Evolutionary conservation across 2,113 vertebrate genomes (phyloP).

Genomic region (Perccottus glenii): DNA sequence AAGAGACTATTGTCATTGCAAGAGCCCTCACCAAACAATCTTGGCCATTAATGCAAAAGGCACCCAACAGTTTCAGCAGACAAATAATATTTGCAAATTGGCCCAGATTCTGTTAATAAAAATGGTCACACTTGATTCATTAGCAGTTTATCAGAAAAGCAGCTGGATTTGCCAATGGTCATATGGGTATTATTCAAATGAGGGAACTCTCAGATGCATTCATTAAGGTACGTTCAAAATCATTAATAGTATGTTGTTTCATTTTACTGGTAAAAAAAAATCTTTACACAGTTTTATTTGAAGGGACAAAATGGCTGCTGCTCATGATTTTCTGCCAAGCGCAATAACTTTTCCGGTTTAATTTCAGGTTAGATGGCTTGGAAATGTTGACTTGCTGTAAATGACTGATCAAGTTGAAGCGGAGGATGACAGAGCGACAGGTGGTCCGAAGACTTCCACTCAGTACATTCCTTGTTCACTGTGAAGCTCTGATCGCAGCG

Average conservation of each 20-base stretch:
- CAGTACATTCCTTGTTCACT: constrained; percentile 37
- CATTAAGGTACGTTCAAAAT: constrained; percentile 5
- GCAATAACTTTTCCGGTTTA: neutral
- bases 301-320: no score
- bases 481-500: constrained; percentile 24
- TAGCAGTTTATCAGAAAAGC: constrained; percentile 1
- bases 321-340: neutral
- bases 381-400: constrained; percentile 28
- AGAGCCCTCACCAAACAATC: neutral
- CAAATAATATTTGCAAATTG: constrained; percentile 19
- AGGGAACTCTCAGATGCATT: neutral
- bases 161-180: constrained; percentile 2
- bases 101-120: constrained; percentile 18
- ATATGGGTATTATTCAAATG: neutral
- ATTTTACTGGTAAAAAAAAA: constrained; percentile 5
- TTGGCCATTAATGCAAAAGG: constrained; percentile 11
- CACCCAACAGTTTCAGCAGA: constrained; percentile 13
- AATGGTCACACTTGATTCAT: constrained; percentile 3
- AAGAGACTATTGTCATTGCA: constrained; percentile 3
- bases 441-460: constrained; percentile 41
- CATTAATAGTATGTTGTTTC: neutral
- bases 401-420: constrained; percentile 16
- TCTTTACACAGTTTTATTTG: no score
- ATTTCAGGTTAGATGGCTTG: constrained; percentile 2
- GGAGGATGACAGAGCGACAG: constrained; percentile 49